Base-by-base conservation (phyloP, 2,888 invertebrate genomes). In the Cataglyphis altisquamis region DNA sequence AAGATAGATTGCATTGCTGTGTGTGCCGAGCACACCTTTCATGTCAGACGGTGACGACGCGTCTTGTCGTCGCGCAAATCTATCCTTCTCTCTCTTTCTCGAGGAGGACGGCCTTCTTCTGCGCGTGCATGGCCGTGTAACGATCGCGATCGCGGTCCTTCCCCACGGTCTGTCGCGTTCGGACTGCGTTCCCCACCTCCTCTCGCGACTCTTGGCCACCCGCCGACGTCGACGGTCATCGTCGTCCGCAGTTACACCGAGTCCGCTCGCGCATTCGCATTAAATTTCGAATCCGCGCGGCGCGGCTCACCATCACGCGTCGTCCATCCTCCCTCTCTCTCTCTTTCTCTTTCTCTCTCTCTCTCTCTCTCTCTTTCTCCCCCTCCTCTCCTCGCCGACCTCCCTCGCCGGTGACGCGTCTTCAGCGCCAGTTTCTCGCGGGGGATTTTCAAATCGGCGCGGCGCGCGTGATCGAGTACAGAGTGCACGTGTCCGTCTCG, bases 191-290 rank as follows among this genome's bases (percentile, higher is more conserved):
- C 89, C 89, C 89, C 90, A 86, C 89, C 87, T 87, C 77, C 64
- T 18, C 36, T 87, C 66, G 84, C 88, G 90, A 45, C 70, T 60
- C 72, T 39, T 60, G 66, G 66, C 60, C 78, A 70, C 60, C 67
- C 86, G 90, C 86, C 92, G 84, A 89, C 92, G 90, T 86, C 89
- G 92, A 91, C 89, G 90, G 90, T 90, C 91, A 92, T 90, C 92
- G 91, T 91, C 92, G 92, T 88, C 94, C 94, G 93, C 94, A 94
- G 94, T 94, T 93, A 93, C 92, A 92, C 93, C 93, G 93, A 94
- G 94, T 94, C 94, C 94, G 94, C 90, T 94, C 94, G 94, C 93
- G 94, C 92, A 94, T 93, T 94, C 94, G 93, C 94, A 94, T 93
- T 94, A 90, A 78, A 92, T 91, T 91, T 91, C 88, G 85, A 88